A percentile compares a stretch with the other conserved stretches of the same genome.
Conservation (phyloP, 1,140 invertebrate species). For the Nixonia krombeini region DNA sequence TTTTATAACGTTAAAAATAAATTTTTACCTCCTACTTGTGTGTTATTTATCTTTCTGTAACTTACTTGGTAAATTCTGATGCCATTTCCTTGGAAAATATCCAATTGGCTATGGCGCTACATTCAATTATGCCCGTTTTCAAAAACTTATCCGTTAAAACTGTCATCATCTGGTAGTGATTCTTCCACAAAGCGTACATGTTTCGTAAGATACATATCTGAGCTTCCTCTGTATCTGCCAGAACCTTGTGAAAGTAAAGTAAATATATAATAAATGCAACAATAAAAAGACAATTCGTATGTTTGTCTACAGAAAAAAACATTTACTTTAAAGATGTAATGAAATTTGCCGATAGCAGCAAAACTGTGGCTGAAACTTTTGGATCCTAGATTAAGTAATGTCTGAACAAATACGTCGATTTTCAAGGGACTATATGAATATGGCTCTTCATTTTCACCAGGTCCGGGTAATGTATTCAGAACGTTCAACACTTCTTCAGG, state of each 20-base stretch:
- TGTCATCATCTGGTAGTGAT: constrained; percentile 97
- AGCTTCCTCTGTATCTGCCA: constrained; percentile 94
- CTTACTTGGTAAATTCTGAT: constrained; percentile 90
- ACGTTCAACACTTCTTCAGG: constrained; percentile 93
- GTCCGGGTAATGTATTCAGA: constrained; percentile 88
- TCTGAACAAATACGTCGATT: constrained; percentile 97
- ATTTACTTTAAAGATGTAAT: constrained; percentile 90
- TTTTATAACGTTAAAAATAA: too few relatives aligned
- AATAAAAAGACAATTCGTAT: constrained; percentile 10
- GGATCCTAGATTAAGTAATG: constrained; percentile 91
- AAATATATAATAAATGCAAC: constrained; percentile 10
- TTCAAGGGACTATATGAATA: constrained; percentile 89
- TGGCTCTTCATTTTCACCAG: constrained; percentile 79
- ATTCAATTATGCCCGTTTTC: constrained; percentile 97
- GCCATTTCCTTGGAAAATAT: constrained; percentile 98
- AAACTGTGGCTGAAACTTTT: constrained; percentile 99
- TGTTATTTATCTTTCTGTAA: too few relatives aligned
- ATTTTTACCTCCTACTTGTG: too few relatives aligned
- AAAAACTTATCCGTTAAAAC: constrained; percentile 97
- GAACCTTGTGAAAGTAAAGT: constrained; percentile 73
- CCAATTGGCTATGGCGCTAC: constrained; percentile 97
- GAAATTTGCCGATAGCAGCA: constrained; percentile 97
- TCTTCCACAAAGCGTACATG: constrained; percentile 94
- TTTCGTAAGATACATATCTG: constrained; percentile 95
- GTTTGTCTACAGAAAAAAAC: too few relatives aligned